A percentile compares a stretch with the other conserved stretches of the same genome.
phyloP scores from a whole-genome alignment of 1,140 invertebrate genomes.

The Lamellibrachia luymesi region DNA sequence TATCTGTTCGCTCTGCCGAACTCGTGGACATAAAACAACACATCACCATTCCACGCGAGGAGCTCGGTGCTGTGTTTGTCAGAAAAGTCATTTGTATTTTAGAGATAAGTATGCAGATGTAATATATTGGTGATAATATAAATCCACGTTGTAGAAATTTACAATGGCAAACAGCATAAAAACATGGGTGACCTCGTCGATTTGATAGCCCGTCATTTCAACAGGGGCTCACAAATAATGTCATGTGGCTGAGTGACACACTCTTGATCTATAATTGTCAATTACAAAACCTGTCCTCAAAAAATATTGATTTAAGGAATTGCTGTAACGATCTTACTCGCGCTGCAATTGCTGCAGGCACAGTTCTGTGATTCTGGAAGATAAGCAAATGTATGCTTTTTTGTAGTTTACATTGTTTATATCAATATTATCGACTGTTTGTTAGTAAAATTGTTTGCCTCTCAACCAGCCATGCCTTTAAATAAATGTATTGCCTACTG shows the following conservation, averaged over 20 bases:
- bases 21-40: too few species aligned
- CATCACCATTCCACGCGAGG: too few species aligned
- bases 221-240: not conserved
- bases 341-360: not conserved
- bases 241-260: not conserved
- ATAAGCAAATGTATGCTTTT: not conserved
- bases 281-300: not conserved
- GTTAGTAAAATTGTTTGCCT: not conserved
- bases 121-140: not conserved
- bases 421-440: not conserved
- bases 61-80: not conserved
- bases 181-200: too few species aligned
- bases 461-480: not conserved
- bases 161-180: not conserved
- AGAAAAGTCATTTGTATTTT: not conserved
- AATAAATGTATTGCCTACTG: conserved; percentile 1
- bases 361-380: not conserved
- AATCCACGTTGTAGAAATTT: not conserved
- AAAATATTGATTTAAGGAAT: not conserved
- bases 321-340: not conserved
- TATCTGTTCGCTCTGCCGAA: not conserved
- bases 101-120: not conserved
- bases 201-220: too few species aligned
- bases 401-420: not conserved
- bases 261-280: not conserved